Evolutionary conservation across 2,113 vertebrate genomes (phyloP), one percentile per base, ranked within the genome.

Genomic region (Narcine bancroftii): DNA sequence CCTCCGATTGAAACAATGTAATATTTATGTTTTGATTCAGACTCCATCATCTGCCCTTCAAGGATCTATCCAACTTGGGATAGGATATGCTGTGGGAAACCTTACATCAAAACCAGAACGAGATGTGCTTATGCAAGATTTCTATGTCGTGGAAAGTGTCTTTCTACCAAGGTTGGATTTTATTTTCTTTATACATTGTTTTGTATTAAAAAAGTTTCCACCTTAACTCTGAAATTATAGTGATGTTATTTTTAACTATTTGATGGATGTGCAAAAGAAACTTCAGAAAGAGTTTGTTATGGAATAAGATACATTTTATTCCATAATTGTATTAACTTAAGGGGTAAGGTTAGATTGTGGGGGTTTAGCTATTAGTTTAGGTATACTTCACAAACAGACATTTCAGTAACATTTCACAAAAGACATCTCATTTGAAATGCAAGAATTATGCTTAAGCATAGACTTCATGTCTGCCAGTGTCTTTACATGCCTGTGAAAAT

Each of bases 121-220:
- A 95, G 98, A 99, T 95, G 98, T 99, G 81, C 98, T 99, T 93
- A 99, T 99, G 98, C 98, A 99, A 95, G 98, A 99, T 93, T 99
- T 99, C 94, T 99, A 99, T 24, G 96, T 99, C 93, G 98, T 99
- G 92, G 98, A 99, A 95, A 99, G 97, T 71, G 97, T 98, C 42
- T 99, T 98, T 95, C 95, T 99, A 79, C 98, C 98, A 77, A 99
- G 98, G 98, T 99, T 97, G 95, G 95, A 73, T 36, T 66, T 91
- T 69, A 66, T 36, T 10, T 89, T 65, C 15, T 42, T 39, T 2
- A 89, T 26, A 39, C 9, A 2, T 39, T 0, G 72, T 26, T 63
- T 24, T 63, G 42, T 69, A 6, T 91, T 36, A 10, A 69, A 36
- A n/a, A 45, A 24, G 69, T 66, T 91, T 42, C 89, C 24, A 91